Evolutionary conservation across 2,888 invertebrate species (phyloP), one percentile per base, ranked within the genome.

Genomic region (Cremastinae sp.): DNA sequence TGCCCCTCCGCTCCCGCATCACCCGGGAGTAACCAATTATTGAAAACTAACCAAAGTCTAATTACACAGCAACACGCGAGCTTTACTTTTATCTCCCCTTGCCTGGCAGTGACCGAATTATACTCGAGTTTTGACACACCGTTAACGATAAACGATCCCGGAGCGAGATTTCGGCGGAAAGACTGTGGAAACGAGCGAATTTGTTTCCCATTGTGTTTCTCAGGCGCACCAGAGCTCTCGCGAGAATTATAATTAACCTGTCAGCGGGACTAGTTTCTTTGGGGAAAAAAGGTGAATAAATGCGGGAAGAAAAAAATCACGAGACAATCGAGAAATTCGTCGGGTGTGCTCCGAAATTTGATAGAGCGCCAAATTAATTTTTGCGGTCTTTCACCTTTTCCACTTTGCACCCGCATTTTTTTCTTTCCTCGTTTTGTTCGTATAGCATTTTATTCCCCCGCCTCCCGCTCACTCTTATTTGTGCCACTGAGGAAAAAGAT

Each of bases 1-100:
- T n/a, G 28, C 10, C 53, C 12, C 51, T 9, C 43, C 28, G 14
- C 18, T 53, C 58, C 54, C 43, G 16, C 18, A 34, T 38, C 61
- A 59, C 41, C 64, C 14, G 64, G 51, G 68, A 61, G 59, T 76
- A 76, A 76, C 76, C 76, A 76, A 77, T 77, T 77, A 77, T 77
- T 77, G 76, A 77, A 77, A 77, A 77, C 76, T 77, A 77, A 77
- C 76, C 76, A 74, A 77, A 77, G 73, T 77, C 76, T 77, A 77
- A 77, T 77, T 77, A 77, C 76, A 77, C 76, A 74, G 76, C 61
- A 77, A 65, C 76, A 77, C 76, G 76, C 76, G 69, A 77, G 47
- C 73, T 69, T 66, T 64, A 59, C 73, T 69, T 74, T 59, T 74
- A 28, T 73, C 76, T 73, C 73, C 53, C 59, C 65, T 77, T 70